Evolutionary conservation across 2,113 vertebrate species (phyloP).

Genomic region (Myotis davidii): DNA sequence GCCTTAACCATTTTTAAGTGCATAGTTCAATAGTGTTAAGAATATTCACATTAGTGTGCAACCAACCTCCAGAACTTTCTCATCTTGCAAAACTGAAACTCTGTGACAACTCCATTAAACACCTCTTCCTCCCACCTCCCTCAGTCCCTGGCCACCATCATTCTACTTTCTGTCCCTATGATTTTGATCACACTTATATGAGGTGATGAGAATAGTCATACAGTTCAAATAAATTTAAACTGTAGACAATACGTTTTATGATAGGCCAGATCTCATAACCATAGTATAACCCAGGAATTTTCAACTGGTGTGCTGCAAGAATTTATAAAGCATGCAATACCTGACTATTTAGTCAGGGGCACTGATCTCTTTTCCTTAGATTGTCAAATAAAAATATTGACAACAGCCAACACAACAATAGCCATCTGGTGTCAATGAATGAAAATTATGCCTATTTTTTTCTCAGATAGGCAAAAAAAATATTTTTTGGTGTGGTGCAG

Average conservation of each 20-base stretch:
- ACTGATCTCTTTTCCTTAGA: neutral
- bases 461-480: neutral
- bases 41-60: neutral
- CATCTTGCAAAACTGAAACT: neutral
- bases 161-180: neutral
- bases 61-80: neutral
- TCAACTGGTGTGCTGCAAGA: neutral
- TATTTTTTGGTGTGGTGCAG: neutral
- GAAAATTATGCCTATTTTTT: neutral
- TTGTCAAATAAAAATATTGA: neutral
- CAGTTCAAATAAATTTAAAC: neutral
- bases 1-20: neutral
- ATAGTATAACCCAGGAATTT: neutral
- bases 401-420: neutral
- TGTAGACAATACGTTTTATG: neutral
- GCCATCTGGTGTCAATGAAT: neutral
- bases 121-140: accelerated
- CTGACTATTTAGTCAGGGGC: neutral
- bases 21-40: neutral
- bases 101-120: neutral
- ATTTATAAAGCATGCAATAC: neutral
- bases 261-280: neutral
- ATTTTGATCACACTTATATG: neutral
- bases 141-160: neutral
- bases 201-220: neutral